phyloP scores from a whole-genome alignment of 2,888 invertebrate species.

The Trisateles emortualis region DNA sequence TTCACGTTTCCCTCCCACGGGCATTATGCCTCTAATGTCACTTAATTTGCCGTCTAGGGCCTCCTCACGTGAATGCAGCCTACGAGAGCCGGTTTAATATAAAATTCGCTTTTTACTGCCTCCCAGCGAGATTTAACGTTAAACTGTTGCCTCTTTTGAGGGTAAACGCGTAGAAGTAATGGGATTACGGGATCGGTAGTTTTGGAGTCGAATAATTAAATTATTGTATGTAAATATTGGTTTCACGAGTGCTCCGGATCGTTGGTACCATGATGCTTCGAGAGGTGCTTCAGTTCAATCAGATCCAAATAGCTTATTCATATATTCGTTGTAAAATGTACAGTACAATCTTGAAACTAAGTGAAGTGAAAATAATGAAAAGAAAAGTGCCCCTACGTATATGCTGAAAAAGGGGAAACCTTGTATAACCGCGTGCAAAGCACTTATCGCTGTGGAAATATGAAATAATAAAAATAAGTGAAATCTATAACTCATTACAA shows the following conservation, averaged over 20 bases:
- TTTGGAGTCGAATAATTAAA: slow-evolving; percentile 69
- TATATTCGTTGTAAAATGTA: slow-evolving; percentile 14
- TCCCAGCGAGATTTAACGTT: slow-evolving; percentile 72
- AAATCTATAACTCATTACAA: slow-evolving; percentile 45
- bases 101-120: slow-evolving; percentile 78
- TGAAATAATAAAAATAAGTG: slow-evolving; percentile 20
- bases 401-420: slow-evolving; percentile 13
- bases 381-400: slow-evolving; percentile 4
- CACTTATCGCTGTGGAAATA: slow-evolving; percentile 19
- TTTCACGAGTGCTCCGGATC: slow-evolving; percentile 43
- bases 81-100: slow-evolving; percentile 81
- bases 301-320: slow-evolving; percentile 22
- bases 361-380: slow-evolving; percentile 15
- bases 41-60: slow-evolving; percentile 85
- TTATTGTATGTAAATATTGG: slow-evolving; percentile 63
- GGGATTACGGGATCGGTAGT: slow-evolving; percentile 75
- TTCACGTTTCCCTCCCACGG: slow-evolving; percentile 77
- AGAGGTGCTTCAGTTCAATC: slow-evolving; percentile 42
- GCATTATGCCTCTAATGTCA: slow-evolving; percentile 85
- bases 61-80: slow-evolving; percentile 83
- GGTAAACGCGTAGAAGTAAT: slow-evolving; percentile 83
- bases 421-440: slow-evolving; percentile 12
- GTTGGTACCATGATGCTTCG: slow-evolving; percentile 27
- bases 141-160: slow-evolving; percentile 82
- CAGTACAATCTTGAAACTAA: slow-evolving; percentile 13